Percentiles rank a stretch among this genome's conserved stretches.
Conservation (phyloP, 2,888 invertebrate species). For the Molanna angustata region DNA sequence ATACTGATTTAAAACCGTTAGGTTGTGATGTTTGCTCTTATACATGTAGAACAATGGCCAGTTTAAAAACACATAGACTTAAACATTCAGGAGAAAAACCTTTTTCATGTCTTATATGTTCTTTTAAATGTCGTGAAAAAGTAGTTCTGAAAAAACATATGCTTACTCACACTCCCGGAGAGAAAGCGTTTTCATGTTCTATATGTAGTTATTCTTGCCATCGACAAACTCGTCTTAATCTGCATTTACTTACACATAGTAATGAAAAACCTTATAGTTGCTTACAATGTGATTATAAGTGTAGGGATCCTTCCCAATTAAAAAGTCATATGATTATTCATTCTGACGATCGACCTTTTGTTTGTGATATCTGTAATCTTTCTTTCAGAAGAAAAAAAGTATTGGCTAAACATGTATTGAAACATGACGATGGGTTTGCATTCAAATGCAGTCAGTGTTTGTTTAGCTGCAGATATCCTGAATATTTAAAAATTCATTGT, state of each 20-base stretch:
- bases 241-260: slow-evolving; percentile 9
- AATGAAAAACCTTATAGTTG: slow-evolving; percentile 7
- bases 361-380: slow-evolving; percentile 11
- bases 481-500: slow-evolving; percentile 8
- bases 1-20: slow-evolving; percentile 9
- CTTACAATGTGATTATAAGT: slow-evolving; percentile 3
- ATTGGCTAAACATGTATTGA: slow-evolving; percentile 1
- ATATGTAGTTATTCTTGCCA: slow-evolving; percentile 9
- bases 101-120: slow-evolving; percentile 6
- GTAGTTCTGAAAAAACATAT: slow-evolving; percentile 15
- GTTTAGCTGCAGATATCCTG: slow-evolving; percentile 4
- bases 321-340: slow-evolving; percentile 13
- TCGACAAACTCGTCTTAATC: slow-evolving; percentile 4
- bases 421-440: slow-evolving; percentile 1
- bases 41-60: slow-evolving; percentile 13
- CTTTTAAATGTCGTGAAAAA: slow-evolving; percentile 10
- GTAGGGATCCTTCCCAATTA: slow-evolving; percentile 8
- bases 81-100: slow-evolving; percentile 15
- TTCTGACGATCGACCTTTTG: slow-evolving; percentile 6
- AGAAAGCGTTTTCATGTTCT: slow-evolving; percentile 12
- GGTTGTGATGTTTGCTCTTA: slow-evolving; percentile 6
- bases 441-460: slow-evolving; percentile 6
- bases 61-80: slow-evolving; percentile 10
- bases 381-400: slow-evolving; percentile 14
- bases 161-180: slow-evolving; percentile 8